phyloP scores from a whole-genome alignment of 2,113 vertebrate genomes.

The Emydocephalus ijimae region DNA sequence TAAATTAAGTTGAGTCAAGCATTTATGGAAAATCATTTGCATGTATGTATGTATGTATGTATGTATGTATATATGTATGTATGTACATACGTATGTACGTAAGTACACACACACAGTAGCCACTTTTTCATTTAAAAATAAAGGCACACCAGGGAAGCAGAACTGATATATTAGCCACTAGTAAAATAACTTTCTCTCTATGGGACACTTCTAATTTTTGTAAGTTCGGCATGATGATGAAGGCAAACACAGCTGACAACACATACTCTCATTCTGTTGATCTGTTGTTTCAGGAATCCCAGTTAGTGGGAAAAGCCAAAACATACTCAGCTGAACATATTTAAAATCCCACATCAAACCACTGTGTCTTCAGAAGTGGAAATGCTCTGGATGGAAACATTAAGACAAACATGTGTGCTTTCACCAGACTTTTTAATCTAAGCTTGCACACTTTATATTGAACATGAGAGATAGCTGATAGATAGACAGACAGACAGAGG shows the following conservation, averaged over 20 bases:
- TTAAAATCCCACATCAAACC: neutral
- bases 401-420: neutral
- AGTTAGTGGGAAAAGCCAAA: neutral
- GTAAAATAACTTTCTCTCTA: neutral
- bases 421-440: neutral
- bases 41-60: neutral
- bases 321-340: neutral
- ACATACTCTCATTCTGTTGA: neutral
- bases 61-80: neutral
- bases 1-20: neutral
- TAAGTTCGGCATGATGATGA: neutral
- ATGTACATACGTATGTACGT: rapidly evolving
- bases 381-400: neutral
- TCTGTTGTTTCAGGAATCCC: neutral
- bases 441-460: neutral
- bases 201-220: neutral
- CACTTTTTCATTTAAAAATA: neutral
- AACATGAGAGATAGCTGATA: neutral
- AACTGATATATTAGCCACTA: neutral
- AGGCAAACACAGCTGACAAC: neutral
- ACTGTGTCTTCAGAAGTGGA: neutral
- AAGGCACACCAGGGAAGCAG: neutral
- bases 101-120: neutral
- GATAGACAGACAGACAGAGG: neutral
- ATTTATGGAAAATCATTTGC: neutral